Evolutionary conservation across 2,113 vertebrate genomes (phyloP).

Genomic region (Pedetes capensis): DNA sequence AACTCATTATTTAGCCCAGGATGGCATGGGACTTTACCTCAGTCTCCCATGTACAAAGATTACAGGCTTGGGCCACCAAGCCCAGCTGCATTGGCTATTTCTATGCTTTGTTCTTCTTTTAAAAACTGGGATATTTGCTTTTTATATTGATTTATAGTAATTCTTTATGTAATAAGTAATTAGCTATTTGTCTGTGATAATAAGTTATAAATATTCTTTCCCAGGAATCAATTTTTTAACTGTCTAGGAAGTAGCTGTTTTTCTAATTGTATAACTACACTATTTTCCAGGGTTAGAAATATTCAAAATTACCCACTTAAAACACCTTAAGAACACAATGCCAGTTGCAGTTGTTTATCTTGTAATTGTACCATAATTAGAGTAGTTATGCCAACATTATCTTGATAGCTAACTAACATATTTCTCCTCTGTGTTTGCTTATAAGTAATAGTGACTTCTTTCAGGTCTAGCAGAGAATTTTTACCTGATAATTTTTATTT

Average conservation of each 20-base stretch:
- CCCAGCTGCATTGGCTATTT: too few relatives aligned
- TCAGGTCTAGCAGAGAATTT: neutral
- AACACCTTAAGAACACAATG: neutral
- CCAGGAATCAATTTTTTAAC: conserved; percentile 2
- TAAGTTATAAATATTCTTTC: neutral
- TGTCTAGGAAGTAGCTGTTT: neutral
- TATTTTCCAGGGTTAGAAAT: neutral
- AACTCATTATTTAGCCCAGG: too few relatives aligned
- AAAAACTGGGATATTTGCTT: neutral
- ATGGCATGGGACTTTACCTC: too few relatives aligned
- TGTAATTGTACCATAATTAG: neutral
- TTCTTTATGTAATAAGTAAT: conserved; percentile 4
- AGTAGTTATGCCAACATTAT: neutral
- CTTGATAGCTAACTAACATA: neutral
- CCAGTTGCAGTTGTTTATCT: conserved; percentile 18
- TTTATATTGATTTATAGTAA: neutral
- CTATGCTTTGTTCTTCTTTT: too few relatives aligned
- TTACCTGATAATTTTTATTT: conserved; percentile 5
- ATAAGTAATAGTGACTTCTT: neutral
- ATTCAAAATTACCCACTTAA: neutral
- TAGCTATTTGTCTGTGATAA: neutral
- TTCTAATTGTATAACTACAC: neutral
- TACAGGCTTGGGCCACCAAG: too few relatives aligned
- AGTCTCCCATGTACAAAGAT: too few relatives aligned
- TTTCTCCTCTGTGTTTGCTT: neutral